phyloP scores from a whole-genome alignment of 2,113 vertebrate genomes.

The Trogon surrucura region DNA sequence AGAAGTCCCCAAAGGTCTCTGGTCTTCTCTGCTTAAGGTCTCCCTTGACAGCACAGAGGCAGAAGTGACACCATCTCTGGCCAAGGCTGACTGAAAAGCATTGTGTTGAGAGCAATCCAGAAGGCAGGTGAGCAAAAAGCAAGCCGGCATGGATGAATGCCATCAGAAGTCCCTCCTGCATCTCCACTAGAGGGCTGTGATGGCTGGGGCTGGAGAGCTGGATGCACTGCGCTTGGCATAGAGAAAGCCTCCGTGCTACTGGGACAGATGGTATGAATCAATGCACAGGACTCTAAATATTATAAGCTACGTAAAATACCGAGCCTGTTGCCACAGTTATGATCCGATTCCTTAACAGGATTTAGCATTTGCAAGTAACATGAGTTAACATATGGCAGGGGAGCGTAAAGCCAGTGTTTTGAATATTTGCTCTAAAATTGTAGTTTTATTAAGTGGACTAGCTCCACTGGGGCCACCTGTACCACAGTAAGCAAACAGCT shows the following conservation, averaged over 20 bases:
- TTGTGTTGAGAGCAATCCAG: not conserved
- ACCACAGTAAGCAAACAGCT: not conserved
- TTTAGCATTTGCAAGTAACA: constrained; percentile 7
- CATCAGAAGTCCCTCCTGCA: not conserved
- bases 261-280: not conserved
- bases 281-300: not conserved
- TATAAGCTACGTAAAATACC: not conserved
- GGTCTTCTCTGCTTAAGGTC: not conserved
- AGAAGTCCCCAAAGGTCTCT: not conserved
- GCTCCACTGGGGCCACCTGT: not conserved
- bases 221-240: rapidly evolving
- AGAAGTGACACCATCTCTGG: not conserved
- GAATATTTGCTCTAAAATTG: not conserved
- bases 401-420: not conserved
- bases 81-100: not conserved
- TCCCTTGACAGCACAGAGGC: not conserved
- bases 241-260: not conserved
- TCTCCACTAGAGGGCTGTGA: constrained; percentile 12
- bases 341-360: not conserved
- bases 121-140: not conserved
- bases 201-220: not conserved
- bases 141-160: not conserved
- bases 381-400: not conserved
- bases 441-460: not conserved
- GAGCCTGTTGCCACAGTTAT: not conserved